Percentiles rank a stretch among this genome's conserved stretches.
These are phyloP conservation scores for Autographa pulchrina DNA, from an alignment of 2,888 invertebrate genomes.

Conservation along the genomic window DNA sequence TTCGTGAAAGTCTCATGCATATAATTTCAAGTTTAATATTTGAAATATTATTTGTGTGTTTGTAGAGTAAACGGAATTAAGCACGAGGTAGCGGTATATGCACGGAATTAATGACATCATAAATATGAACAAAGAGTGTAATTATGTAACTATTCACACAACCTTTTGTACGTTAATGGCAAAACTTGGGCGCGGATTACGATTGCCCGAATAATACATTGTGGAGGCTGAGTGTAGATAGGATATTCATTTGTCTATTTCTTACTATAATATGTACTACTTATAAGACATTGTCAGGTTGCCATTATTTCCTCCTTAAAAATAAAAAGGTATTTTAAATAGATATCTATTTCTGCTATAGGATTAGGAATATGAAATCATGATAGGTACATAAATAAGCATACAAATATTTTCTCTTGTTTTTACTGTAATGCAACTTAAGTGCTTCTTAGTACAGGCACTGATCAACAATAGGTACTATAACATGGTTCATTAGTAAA, in stretches of 20 bases:
- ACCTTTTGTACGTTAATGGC: background rate
- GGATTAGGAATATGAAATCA: no score
- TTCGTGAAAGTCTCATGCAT: background rate
- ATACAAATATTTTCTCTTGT: no score
- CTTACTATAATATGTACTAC: background rate
- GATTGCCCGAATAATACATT: background rate
- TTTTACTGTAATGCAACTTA: no score
- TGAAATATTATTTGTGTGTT: background rate
- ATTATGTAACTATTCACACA: background rate
- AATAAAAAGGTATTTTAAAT: no score
- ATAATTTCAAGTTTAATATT: background rate
- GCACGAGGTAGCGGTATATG: background rate
- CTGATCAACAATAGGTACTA: no score
- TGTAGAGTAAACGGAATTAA: background rate
- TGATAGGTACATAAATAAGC: no score
- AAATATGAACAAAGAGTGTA: slow-evolving; percentile 1
- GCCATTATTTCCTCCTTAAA: no score
- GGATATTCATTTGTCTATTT: background rate
- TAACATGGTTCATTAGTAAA: no score
- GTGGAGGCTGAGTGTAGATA: background rate
- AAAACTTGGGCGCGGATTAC: background rate
- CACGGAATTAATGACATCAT: background rate
- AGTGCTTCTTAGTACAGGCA: no score
- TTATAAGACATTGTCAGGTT: background rate
- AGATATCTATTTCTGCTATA: no score